These are phyloP conservation scores for Altica lythri DNA, from an alignment of 2,888 invertebrate species.

Conservation along the genomic window DNA sequence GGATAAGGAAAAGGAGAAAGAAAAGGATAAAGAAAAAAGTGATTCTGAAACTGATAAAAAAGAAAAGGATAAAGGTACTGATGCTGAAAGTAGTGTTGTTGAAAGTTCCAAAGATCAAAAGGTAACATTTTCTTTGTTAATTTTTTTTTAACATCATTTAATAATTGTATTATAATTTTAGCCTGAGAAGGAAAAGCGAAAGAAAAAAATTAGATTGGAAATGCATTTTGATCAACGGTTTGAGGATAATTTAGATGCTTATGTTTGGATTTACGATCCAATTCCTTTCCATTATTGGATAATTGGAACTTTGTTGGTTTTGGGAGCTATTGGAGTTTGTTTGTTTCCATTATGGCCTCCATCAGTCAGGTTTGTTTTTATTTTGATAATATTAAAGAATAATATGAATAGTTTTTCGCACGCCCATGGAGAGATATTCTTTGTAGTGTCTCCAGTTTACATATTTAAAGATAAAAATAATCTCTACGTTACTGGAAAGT, in stretches of 20 bases:
- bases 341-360: slow-evolving; percentile 99
- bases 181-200: slow-evolving; percentile 69
- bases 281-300: slow-evolving; percentile 94
- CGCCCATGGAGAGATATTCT: too few relatives aligned
- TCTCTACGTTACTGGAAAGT: too few relatives aligned
- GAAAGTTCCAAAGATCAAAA: slow-evolving; percentile 58
- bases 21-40: slow-evolving; percentile 52
- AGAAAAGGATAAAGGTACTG: slow-evolving; percentile 57
- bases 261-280: slow-evolving; percentile 98
- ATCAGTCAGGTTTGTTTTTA: slow-evolving; percentile 69
- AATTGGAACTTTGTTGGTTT: slow-evolving; percentile 84
- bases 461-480: too few relatives aligned
- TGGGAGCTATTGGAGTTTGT: slow-evolving; percentile 94
- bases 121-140: too few relatives aligned
- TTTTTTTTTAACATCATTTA: background rate
- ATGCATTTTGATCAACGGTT: slow-evolving; percentile 96
- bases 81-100: slow-evolving; percentile 62
- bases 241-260: slow-evolving; percentile 92
- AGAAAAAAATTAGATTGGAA: slow-evolving; percentile 92
- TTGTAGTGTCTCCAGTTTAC: too few relatives aligned
- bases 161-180: slow-evolving; percentile 23
- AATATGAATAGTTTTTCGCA: too few relatives aligned
- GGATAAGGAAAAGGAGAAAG: slow-evolving; percentile 60
- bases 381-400: background rate
- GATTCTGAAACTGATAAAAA: slow-evolving; percentile 62